Base-by-base conservation (phyloP, 2,888 invertebrate species). In the Octonoba sinensis region DNA sequence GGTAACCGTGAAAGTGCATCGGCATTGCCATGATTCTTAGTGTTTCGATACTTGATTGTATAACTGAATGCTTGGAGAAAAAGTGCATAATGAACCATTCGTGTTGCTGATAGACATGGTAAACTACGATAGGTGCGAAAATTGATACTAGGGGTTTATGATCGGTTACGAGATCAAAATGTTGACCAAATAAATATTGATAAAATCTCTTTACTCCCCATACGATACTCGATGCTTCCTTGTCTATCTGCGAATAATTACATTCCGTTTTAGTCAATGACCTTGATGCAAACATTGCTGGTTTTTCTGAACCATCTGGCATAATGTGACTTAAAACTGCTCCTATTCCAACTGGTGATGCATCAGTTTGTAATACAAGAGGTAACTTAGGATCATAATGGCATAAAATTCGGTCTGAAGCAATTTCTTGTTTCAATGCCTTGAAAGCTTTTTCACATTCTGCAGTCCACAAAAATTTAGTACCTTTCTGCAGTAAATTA, bases 311-410 rank as follows among this genome's bases (percentile, higher is more conserved):
- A n/a, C 87, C 87, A 84, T 88, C 86, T 24, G 79, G 74, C 65
- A 84, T 86, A 24, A 84, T 79, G 76, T 88, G 87, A 3, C 86
- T 86, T n/a, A 88, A 69, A 4, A 88, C 88, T 1, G 88, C 86
- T 15, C 87, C 87, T 54, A 87, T 67, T 24, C 87, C 88, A 24
- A 75, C 71, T 11, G 86, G 86, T 64, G 86, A 87, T 13, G 87
- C 87, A 60, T 86, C 60, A 24, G 60, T 60, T 15, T 88, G 87
- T 24, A 88, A 64, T 59, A 73, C 74, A 8, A 87, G 49, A 3
- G 86, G 86, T 78, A 86, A 77, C 18, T 85, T 77, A 24, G 54
- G 71, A 73, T 87, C 76, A 59, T 85, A 87, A 51, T 86, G 86
- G 69, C 72, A 84, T 13, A 87, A 75, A 86, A 46, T 22, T 82